Base-by-base conservation (phyloP, 2,888 invertebrate species). In the Luffia ferchaultella region DNA sequence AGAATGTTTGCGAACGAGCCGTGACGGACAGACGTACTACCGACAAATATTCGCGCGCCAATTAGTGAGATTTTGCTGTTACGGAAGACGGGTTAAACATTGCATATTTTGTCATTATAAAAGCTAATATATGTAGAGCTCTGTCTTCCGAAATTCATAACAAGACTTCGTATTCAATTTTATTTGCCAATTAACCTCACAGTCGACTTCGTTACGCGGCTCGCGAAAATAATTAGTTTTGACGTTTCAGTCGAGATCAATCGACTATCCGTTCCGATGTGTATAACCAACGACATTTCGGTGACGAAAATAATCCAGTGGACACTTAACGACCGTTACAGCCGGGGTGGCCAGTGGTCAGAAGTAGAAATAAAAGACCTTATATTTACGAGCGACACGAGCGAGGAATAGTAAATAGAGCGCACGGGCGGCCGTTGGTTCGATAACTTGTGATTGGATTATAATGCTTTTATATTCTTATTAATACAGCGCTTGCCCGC, bases 401-500 rank as follows among this genome's bases (percentile, higher is more conserved):
- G 76, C 60, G 56, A 60, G 64, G 83, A 77, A 83, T 83, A 66
- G 74, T 75, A 73, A 80, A 69, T 18, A 18, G 41, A 55, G 62
- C 67, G 65, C 67, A 65, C 75, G 77, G 78, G 77, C 78, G 83
- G 79, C 71, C 80, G 72, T 71, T 72, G 73, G 70, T 70, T 65
- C 61, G 67, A 68, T 71, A 66, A 67, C 63, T 67, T 68, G 69
- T 82, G 79, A 83, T 83, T 83, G 82, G 83, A 80, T 80, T 82
- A 82, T 82, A 80, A 83, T 82, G 68, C 73, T 73, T 75, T 79
- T 77, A 78, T 75, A 83, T 79, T 82, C 76, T 77, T 79, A 82
- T 76, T 75, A 77, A 74, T 72, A 70, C 72, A 67, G 49, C 47
- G 50, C 44, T 44, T 41, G 48, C 67, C 62, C 68, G 72, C 78